Evolutionary conservation across 2,797 vertebrate genomes (phyloP), one percentile per base, ranked within the genome.

Genomic region (Pitangus sulphuratus): DNA sequence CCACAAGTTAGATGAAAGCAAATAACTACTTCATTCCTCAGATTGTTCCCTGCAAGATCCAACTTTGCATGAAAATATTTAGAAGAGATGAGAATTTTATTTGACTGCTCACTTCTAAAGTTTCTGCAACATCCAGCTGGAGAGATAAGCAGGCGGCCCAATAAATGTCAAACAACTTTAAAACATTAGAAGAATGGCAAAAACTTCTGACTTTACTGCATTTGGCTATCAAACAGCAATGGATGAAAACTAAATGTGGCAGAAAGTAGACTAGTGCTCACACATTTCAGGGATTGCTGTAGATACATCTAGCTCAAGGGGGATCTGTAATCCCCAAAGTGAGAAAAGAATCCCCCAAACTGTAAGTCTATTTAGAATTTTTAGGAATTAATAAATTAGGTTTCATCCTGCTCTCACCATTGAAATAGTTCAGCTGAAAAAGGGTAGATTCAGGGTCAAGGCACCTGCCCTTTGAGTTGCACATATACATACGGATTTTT

Each of bases 81-180:
- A 87, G 86, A 95, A 85, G 64, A 94, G 66, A 96, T 56, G 74
- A 83, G 95, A 89, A 94, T 91, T 95, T 94, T 95, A 95, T 96
- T 93, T 95, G 95, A 96, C 92, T 95, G 70, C 62, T 94, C 14
- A 19, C 64, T 93, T 94, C 87, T 93, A 96, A 94, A 83, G 88
- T 96, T 95, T 90, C 84, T 93, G 87, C 84, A 95, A 93, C 89
- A 95, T 94, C 90, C 95, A 95, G 80, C 89, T 90, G 76, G 57
- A 90, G 50, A 92, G 89, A 95, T 93, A 97, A 97, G 92, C 84
- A 95, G 84, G 82, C 44, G 2, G 87, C 83, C 74, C 83, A 92
- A 93, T 92, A 96, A 90, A 95, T 85, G 87, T 95, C 89, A 93
- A 93, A 88, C 64, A 90, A 94, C 42, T 95, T 90, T 57, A 90